Conservation (phyloP, 2,797 vertebrate species). For the Rhabdomys pumilio region DNA sequence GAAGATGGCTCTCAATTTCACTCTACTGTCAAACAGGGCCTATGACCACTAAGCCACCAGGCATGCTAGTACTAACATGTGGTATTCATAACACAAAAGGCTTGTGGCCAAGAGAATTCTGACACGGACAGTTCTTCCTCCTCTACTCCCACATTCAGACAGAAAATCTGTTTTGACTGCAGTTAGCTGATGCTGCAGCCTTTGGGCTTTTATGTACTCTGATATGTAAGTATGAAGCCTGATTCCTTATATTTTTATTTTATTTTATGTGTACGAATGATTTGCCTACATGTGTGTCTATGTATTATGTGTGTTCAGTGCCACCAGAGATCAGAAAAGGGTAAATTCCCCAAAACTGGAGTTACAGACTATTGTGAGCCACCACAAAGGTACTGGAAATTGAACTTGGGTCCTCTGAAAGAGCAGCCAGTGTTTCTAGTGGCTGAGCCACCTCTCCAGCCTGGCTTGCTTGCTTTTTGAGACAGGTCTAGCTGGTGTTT, state of each 20-base stretch:
- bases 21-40: background rate
- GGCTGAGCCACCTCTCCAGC: background rate
- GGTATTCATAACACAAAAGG: background rate
- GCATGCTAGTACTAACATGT: background rate
- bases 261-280: background rate
- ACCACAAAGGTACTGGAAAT: background rate
- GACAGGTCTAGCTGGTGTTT: background rate
- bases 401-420: background rate
- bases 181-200: background rate
- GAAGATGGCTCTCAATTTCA: slow-evolving; percentile 12
- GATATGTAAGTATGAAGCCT: background rate
- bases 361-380: background rate
- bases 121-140: background rate
- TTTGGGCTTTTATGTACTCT: background rate
- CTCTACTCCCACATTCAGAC: background rate
- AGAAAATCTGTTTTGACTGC: background rate
- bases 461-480: background rate
- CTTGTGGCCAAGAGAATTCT: background rate
- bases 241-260: background rate
- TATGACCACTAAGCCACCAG: background rate
- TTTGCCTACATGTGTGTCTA: background rate
- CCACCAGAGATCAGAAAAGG: background rate
- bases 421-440: background rate
- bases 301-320: background rate
- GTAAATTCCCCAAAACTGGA: background rate